These are phyloP conservation scores for Tipula helvola DNA, from an alignment of 2,888 invertebrate genomes.

Conservation along the genomic window DNA sequence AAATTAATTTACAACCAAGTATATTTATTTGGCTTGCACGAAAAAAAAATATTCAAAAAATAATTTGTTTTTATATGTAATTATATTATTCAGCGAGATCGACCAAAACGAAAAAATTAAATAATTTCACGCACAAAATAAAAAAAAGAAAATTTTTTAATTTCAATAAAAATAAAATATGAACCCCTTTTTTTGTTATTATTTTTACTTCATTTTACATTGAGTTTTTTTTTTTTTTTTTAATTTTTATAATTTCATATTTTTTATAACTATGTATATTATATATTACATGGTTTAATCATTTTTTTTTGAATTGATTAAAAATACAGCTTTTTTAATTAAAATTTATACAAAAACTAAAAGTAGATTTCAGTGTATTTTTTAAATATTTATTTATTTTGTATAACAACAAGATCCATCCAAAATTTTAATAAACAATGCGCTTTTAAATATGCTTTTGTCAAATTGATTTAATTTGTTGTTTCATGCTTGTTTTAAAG, in stretches of 20 bases:
- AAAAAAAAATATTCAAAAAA: not conserved
- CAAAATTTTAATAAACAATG: not conserved
- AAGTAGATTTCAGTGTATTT: not conserved
- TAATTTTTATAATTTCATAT: not conserved
- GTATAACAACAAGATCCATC: not conserved
- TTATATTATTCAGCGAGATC: not conserved
- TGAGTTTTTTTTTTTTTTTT: not conserved
- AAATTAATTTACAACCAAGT: not conserved
- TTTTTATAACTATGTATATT: not conserved
- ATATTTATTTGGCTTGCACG: not conserved
- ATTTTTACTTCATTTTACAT: not conserved
- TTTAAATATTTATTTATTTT: not conserved
- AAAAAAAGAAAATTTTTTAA: not conserved
- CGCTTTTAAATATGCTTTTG: conserved; percentile 4
- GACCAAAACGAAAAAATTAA: not conserved
- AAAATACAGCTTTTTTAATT: not conserved
- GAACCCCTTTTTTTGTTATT: not conserved
- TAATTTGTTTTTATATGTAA: no score
- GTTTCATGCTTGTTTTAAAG: not conserved
- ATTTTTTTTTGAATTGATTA: not conserved
- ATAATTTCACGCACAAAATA: not conserved
- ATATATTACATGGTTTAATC: not conserved
- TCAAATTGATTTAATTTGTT: not conserved
- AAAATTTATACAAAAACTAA: not conserved
- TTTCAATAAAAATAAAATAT: not conserved